phyloP scores from a whole-genome alignment of 2,113 vertebrate genomes.

The Pygathrix nemaeus region DNA sequence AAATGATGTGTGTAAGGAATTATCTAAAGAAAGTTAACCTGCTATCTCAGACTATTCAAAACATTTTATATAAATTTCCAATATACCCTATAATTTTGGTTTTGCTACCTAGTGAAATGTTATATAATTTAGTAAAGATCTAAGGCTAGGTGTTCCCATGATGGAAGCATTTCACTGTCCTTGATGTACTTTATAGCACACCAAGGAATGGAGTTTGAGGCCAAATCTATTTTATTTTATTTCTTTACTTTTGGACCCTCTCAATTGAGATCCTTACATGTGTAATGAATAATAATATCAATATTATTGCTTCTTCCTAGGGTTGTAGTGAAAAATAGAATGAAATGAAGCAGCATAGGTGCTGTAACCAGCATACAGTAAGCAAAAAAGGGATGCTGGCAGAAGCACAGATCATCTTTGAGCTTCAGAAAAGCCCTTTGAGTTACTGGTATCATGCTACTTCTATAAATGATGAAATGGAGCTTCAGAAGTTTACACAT shows the following conservation, averaged over 20 bases:
- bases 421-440: background rate
- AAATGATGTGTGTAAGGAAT: background rate
- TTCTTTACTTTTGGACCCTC: background rate
- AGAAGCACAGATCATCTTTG: background rate
- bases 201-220: background rate
- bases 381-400: background rate
- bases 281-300: rapidly evolving
- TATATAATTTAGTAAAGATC: background rate
- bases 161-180: background rate
- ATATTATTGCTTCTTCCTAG: background rate
- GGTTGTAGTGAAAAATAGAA: background rate
- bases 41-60: background rate
- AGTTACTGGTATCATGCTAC: no score
- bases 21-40: background rate
- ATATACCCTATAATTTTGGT: background rate
- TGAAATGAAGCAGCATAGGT: no score
- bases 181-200: background rate
- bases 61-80: background rate
- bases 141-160: background rate
- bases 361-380: rapidly evolving
- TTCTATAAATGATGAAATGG: background rate
- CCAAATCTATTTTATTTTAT: background rate
- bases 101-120: background rate
- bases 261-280: background rate
- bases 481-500: background rate